Conservation (phyloP, 2,888 invertebrate species). For the Dugesia japonica region DNA sequence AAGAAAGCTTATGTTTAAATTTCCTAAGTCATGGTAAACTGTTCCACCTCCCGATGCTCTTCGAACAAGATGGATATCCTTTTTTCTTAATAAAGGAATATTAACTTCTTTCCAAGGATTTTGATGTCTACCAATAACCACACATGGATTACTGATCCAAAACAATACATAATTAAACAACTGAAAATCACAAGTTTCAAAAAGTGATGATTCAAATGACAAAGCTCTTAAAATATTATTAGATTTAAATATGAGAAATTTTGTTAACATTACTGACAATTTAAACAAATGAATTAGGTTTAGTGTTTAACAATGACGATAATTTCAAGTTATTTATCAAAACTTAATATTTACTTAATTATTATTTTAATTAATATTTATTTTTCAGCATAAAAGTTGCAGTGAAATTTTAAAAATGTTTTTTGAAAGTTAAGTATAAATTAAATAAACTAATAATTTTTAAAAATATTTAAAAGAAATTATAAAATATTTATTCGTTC, state of each 20-base stretch:
- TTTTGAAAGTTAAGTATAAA: too few species aligned
- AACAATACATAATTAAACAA: neutral
- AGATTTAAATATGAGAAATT: neutral
- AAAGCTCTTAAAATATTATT: neutral
- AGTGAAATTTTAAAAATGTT: too few species aligned
- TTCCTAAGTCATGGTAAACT: constrained; percentile 79
- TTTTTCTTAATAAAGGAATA: constrained; percentile 55
- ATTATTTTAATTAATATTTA: too few species aligned
- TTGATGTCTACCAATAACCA: constrained; percentile 86
- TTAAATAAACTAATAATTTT: too few species aligned
- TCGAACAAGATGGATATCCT: constrained; percentile 63
- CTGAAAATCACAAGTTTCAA: neutral
- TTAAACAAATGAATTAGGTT: too few species aligned
- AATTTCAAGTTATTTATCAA: too few species aligned
- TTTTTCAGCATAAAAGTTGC: too few species aligned
- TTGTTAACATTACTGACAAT: neutral
- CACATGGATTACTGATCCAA: constrained; percentile 65
- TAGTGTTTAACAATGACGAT: too few species aligned
- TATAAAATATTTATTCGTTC: too few species aligned
- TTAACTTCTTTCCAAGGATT: constrained; percentile 88
- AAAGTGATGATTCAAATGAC: constrained; percentile 24
- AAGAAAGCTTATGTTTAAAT: constrained; percentile 39
- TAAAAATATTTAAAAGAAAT: too few species aligned
- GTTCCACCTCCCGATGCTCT: constrained; percentile 85
- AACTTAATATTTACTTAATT: too few species aligned